phyloP scores from a whole-genome alignment of 2,888 invertebrate species.

The Anaspis maculata region DNA sequence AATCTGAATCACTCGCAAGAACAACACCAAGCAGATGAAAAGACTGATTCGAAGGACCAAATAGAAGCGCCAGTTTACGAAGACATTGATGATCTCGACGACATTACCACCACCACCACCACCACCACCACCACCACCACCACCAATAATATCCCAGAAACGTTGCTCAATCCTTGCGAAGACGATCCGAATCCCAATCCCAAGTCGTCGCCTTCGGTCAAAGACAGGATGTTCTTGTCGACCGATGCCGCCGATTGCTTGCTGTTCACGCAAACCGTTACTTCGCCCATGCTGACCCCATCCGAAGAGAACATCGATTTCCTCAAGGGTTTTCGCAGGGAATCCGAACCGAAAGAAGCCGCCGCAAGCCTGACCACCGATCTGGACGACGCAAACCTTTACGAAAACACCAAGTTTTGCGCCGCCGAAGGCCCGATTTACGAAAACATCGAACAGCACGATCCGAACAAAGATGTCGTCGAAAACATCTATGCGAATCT shows the following conservation, averaged over 20 bases:
- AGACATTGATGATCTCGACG: conserved; percentile 8
- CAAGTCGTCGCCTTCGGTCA: conserved; percentile 28
- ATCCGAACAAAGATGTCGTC: conserved; percentile 4
- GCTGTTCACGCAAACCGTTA: conserved; percentile 42
- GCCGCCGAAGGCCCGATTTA: conserved; percentile 12
- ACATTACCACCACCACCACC: conserved; percentile 4
- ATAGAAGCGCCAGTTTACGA: conserved; percentile 11
- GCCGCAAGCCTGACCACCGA: not conserved
- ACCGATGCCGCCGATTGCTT: conserved; percentile 36
- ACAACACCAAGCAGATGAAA: conserved; percentile 27
- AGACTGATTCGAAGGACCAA: conserved; percentile 18
- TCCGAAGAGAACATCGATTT: conserved; percentile 43
- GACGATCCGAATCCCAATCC: conserved; percentile 6
- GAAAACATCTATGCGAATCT: conserved; percentile 24
- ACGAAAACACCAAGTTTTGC: conserved; percentile 24
- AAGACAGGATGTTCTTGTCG: conserved; percentile 38
- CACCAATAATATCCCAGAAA: conserved; percentile 19
- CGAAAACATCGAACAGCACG: conserved; percentile 16
- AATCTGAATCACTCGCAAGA: conserved; percentile 24
- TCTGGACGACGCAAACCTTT: conserved; percentile 20
- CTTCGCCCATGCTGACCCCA: conserved; percentile 42
- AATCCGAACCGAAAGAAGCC: conserved; percentile 3
- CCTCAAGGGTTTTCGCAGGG: conserved; percentile 38
- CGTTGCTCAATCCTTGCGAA: no score
- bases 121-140: conserved; percentile 1